phyloP scores from a whole-genome alignment of 2,888 invertebrate species.

The Ochropleura plecta region DNA sequence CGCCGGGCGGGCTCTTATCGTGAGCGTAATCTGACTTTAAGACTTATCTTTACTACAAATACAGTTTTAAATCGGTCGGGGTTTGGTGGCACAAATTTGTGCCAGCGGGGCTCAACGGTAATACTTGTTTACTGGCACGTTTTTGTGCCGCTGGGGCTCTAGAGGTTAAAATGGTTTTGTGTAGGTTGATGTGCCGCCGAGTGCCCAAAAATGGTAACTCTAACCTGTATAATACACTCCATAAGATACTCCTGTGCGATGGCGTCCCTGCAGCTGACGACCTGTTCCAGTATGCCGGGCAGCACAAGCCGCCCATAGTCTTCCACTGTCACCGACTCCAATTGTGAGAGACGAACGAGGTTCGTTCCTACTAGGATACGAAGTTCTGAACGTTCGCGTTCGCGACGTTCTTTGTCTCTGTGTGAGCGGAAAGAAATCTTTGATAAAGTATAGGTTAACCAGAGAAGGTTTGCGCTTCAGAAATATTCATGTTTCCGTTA shows the following conservation, averaged over 20 bases:
- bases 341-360: constrained; percentile 98
- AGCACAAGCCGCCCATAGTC: constrained; percentile 97
- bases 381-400: constrained; percentile 97
- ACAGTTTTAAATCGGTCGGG: too few species aligned
- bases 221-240: constrained; percentile 99
- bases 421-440: neutral
- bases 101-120: too few species aligned
- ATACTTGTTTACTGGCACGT: too few species aligned
- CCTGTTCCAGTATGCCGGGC: constrained; percentile 99
- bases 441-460: neutral
- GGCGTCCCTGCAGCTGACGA: constrained; percentile 99
- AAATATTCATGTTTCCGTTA: too few species aligned
- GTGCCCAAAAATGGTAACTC: neutral
- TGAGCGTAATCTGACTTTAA: too few species aligned
- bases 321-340: constrained; percentile 98
- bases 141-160: too few species aligned
- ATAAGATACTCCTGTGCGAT: constrained; percentile 99
- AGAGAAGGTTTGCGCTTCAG: too few species aligned
- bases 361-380: constrained; percentile 99
- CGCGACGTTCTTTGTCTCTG: constrained; percentile 96
- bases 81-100: too few species aligned
- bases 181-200: too few species aligned
- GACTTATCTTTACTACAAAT: too few species aligned
- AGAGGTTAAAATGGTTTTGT: too few species aligned
- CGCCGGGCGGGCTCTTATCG: too few species aligned